phyloP scores from a whole-genome alignment of 2,113 vertebrate species.

The Ptyas mucosa region DNA sequence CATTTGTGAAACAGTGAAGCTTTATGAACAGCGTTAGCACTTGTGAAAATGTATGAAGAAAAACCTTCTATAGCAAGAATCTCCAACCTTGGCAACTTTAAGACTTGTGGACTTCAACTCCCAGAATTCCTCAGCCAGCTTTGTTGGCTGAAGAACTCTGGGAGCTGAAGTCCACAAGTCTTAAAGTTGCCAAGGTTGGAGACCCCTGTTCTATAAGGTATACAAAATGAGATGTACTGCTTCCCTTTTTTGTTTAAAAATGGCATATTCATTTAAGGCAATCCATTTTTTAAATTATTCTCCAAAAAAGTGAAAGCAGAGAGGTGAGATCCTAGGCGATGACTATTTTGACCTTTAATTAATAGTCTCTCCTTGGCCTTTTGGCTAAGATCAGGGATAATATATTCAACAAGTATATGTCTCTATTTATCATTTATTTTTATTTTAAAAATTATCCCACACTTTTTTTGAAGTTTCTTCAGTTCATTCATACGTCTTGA shows the following conservation, averaged over 20 bases:
- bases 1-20: constrained; percentile 52
- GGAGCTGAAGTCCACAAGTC: no score
- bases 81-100: no score
- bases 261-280: constrained; percentile 23
- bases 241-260: constrained; percentile 36
- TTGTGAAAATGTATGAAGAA: constrained; percentile 62
- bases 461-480: neutral
- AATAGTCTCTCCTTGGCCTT: constrained; percentile 34
- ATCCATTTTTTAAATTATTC: constrained; percentile 28
- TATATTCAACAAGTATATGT: neutral
- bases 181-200: no score
- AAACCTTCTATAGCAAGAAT: neutral
- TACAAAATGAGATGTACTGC: neutral
- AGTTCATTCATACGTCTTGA: neutral
- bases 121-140: no score
- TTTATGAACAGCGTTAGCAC: constrained; percentile 57
- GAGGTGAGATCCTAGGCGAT: constrained; percentile 7
- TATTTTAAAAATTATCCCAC: constrained; percentile 15
- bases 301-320: neutral
- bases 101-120: no score
- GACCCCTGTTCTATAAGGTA: neutral
- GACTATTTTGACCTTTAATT: neutral
- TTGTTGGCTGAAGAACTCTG: no score
- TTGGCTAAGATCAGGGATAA: neutral
- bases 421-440: neutral